These are phyloP conservation scores for Dinoponera quadriceps DNA, from an alignment of 1,140 invertebrate genomes.

Conservation along the genomic window DNA sequence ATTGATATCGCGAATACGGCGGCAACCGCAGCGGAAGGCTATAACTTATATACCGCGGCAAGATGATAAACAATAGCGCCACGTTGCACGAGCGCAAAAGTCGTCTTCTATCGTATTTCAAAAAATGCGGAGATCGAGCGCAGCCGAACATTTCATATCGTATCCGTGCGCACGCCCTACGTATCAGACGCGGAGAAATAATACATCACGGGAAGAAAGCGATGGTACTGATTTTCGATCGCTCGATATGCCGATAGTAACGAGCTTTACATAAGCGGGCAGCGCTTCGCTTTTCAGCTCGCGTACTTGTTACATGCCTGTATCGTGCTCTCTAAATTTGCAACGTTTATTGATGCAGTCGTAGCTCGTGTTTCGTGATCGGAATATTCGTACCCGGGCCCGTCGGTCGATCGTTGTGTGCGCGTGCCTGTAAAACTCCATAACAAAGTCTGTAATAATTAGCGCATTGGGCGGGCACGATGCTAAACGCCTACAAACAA, in stretches of 20 bases:
- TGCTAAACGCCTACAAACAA: constrained; percentile 10
- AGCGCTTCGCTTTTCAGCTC: constrained; percentile 43
- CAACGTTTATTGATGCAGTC: constrained; percentile 43
- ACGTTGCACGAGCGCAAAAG: neutral
- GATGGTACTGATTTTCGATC: constrained; percentile 57
- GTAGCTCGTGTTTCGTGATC: constrained; percentile 53
- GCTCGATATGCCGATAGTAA: constrained; percentile 62
- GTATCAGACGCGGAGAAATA: constrained; percentile 30
- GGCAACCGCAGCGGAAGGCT: too few relatives aligned
- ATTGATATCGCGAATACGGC: too few relatives aligned
- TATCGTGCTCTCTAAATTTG: constrained; percentile 63
- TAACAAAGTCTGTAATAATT: constrained; percentile 48
- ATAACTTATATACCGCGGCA: too few relatives aligned
- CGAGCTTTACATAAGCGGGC: constrained; percentile 54
- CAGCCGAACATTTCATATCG: constrained; percentile 19
- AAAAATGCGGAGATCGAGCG: constrained; percentile 9
- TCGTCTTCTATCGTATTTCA: constrained; percentile 1
- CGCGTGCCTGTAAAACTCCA: constrained; percentile 23
- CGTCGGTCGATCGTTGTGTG: neutral
- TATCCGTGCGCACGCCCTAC: neutral
- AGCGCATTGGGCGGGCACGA: constrained; percentile 11
- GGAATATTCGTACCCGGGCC: constrained; percentile 52
- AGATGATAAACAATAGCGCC: too few relatives aligned
- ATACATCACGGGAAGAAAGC: constrained; percentile 15
- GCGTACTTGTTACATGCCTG: constrained; percentile 38